Conservation (phyloP, 2,888 invertebrate species). For the Tenodera sinensis region DNA sequence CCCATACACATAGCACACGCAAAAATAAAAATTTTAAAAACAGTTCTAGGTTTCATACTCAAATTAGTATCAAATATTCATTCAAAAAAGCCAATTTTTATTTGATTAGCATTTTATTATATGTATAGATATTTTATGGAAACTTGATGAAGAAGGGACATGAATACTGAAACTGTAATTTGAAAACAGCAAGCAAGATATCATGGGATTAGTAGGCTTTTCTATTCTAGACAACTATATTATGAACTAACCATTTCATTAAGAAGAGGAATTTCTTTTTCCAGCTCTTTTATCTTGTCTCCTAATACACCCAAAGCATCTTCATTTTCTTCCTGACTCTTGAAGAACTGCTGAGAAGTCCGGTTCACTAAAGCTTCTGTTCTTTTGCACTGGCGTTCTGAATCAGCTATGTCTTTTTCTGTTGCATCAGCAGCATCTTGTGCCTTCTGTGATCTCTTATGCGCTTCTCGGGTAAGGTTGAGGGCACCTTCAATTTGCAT, state of each 20-base stretch:
- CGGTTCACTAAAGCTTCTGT: conserved; percentile 60
- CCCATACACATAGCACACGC: no score
- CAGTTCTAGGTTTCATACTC: no score
- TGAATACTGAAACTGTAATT: no score
- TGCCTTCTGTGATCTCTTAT: conserved; percentile 54
- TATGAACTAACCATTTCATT: conserved; percentile 65
- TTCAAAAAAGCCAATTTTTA: no score
- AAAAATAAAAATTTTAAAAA: no score
- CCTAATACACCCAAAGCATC: conserved; percentile 63
- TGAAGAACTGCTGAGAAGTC: conserved; percentile 57
- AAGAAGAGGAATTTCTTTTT: conserved; percentile 72
- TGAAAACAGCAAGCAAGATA: no score
- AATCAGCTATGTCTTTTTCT: conserved; percentile 49
- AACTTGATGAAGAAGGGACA: no score
- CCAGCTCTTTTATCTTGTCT: conserved; percentile 62
- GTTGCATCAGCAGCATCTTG: conserved; percentile 50
- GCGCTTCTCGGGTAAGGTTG: conserved; percentile 80
- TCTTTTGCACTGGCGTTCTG: conserved; percentile 60
- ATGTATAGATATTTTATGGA: no score
- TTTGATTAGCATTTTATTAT: no score
- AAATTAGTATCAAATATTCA: no score
- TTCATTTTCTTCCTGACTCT: conserved; percentile 69
- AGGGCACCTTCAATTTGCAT: conserved; percentile 60
- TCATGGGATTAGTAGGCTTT: no score
- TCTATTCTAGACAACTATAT: neutral